Conservation (phyloP, 2,797 vertebrate genomes). For the Alectoris magna region DNA sequence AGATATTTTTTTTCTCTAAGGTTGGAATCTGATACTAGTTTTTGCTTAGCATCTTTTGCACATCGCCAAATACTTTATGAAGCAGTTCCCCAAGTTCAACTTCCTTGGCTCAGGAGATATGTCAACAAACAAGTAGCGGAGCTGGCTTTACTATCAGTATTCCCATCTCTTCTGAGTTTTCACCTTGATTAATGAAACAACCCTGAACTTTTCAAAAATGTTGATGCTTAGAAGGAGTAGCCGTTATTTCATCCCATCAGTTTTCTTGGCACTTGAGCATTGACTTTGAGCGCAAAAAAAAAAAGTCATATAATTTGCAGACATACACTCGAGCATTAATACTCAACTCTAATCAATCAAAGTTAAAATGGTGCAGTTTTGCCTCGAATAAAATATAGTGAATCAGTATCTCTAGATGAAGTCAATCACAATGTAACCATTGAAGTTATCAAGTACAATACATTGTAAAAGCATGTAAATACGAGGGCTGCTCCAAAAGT, state of each 20-base stretch:
- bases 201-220: constrained; percentile 5
- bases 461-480: not conserved
- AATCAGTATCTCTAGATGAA: not conserved
- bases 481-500: not conserved
- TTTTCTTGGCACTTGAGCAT: constrained; percentile 40
- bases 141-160: not conserved
- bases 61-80: not conserved
- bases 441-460: not conserved
- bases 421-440: not conserved
- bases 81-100: not conserved
- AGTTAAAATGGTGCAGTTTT: not conserved
- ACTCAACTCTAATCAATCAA: constrained; percentile 7
- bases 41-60: constrained; percentile 34
- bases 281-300: constrained; percentile 21
- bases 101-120: not conserved
- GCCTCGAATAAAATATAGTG: not conserved
- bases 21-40: not conserved
- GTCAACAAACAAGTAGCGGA: not conserved
- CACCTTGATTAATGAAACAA: constrained; percentile 52
- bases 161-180: constrained; percentile 21
- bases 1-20: constrained; percentile 27
- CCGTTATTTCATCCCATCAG: constrained; percentile 20
- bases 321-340: not conserved
- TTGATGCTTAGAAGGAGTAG: not conserved
- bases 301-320: not conserved